Conservation (phyloP, 2,113 vertebrate species). For the Chamaetylas fuelleborni region DNA sequence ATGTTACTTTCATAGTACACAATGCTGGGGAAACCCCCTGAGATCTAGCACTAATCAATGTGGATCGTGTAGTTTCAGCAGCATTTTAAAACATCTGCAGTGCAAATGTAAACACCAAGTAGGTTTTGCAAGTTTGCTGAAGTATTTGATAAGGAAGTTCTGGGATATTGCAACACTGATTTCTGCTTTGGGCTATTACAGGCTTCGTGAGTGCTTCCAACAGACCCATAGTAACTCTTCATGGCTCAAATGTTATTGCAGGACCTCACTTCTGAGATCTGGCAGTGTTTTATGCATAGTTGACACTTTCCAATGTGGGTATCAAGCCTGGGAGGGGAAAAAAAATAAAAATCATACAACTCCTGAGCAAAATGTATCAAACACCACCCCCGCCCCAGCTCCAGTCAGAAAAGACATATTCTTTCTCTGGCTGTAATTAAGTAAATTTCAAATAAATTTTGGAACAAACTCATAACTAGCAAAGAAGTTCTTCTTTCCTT, state of each 20-base stretch:
- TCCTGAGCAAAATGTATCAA: neutral
- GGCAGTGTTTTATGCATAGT: neutral
- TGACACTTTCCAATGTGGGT: neutral
- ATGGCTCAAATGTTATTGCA: neutral
- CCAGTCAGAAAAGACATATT: neutral
- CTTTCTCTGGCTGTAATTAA: neutral
- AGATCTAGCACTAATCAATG: neutral
- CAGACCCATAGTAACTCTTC: neutral
- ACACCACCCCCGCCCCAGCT: accelerated
- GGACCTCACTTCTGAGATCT: neutral
- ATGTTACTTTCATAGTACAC: neutral
- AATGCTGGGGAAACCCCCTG: neutral
- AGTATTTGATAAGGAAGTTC: neutral
- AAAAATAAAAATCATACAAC: neutral
- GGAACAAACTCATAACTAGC: neutral
- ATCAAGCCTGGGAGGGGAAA: accelerated
- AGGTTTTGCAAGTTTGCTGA: neutral
- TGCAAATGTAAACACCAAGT: neutral
- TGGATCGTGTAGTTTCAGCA: neutral
- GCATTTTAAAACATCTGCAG: neutral
- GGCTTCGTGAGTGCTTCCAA: neutral
- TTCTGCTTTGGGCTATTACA: neutral
- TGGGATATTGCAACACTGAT: neutral
- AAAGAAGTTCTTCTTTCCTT: neutral
- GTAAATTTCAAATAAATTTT: neutral